These are phyloP conservation scores for Encarsia formosa DNA, from an alignment of 2,888 invertebrate genomes.

Conservation along the genomic window DNA sequence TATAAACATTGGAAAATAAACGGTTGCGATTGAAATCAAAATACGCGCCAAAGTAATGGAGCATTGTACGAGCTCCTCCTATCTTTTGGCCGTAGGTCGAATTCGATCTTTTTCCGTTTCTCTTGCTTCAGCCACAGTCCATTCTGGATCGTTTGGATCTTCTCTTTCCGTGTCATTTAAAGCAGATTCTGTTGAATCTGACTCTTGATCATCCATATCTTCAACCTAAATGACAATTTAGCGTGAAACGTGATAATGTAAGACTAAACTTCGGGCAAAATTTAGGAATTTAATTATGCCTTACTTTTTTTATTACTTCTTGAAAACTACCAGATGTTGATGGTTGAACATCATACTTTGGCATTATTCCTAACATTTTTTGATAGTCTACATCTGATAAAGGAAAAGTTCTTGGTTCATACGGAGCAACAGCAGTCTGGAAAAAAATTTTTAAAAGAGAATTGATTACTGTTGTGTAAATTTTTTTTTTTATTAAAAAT, in stretches of 20 bases:
- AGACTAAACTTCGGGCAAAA: no score
- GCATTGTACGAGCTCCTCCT: slow-evolving; percentile 41
- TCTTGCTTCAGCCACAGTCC: slow-evolving; percentile 60
- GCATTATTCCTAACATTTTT: slow-evolving; percentile 68
- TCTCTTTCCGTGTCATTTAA: slow-evolving; percentile 61
- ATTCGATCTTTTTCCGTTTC: slow-evolving; percentile 50
- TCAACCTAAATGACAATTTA: slow-evolving; percentile 46
- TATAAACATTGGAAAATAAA: slow-evolving; percentile 43
- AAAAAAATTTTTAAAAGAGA: not conserved
- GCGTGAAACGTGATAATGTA: no score
- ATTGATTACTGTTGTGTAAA: not conserved
- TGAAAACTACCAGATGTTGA: slow-evolving; percentile 43
- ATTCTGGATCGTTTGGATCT: slow-evolving; percentile 83
- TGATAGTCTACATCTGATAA: slow-evolving; percentile 66
- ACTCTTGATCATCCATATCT: slow-evolving; percentile 53
- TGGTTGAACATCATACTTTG: slow-evolving; percentile 57
- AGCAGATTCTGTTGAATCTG: slow-evolving; percentile 56
- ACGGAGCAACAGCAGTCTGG: slow-evolving; percentile 74
- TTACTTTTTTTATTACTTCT: slow-evolving; percentile 47
- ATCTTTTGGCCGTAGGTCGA: slow-evolving; percentile 50
- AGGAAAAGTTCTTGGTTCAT: slow-evolving; percentile 72
- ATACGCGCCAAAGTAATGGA: slow-evolving; percentile 28
- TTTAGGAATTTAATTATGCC: no score
- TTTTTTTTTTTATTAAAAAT: not conserved
- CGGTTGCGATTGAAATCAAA: slow-evolving; percentile 33